Evolutionary conservation across 2,113 vertebrate species (phyloP), one percentile per base, ranked within the genome.

Genomic region (Narcine bancroftii): DNA sequence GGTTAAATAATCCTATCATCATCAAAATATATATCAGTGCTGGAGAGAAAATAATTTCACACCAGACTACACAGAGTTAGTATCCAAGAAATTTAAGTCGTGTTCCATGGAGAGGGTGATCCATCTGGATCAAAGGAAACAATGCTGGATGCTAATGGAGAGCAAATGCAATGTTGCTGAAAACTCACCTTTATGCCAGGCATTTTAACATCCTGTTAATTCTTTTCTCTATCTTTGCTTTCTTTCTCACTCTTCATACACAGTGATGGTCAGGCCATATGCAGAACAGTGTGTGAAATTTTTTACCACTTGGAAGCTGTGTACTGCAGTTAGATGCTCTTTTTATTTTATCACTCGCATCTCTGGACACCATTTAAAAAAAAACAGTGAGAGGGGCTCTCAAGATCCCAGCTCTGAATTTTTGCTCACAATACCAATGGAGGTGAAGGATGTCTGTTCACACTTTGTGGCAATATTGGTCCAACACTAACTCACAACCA

Each of bases 1-100:
- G 53, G n/a, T 60, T 60, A 87, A 63, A 87, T 53, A 63, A 87
- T 87, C 33, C 60, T 87, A 75, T n/a, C 72, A 75, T 75, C 72
- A 75, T 75, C 19, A 39, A 39, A 87, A 87, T 87, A 19, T 17
- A 9, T 33, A 19, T 53, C 29, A 87, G 33, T 87, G 81, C 53
- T 60, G 81, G 53, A 60, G n/a, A 87, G 81, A 87, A 87, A 87
- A 87, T 53, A 87, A 87, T 87, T 87, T 87, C 81, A 87, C 81
- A 63, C 81, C 19, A 87, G 81, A 87, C 81, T 63, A 60, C 81
- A 60, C 81, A 87, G 81, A n/a, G 50, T 10, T 87, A 36, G 53
- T 9, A 39, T 87, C 53, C 60, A 53, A 87, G 36, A 87, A 87
- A 87, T 60, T n/a, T 60, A 63, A 87, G 53, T 33, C 17, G 7